phyloP scores from a whole-genome alignment of 2,113 vertebrate species.

The Istiophorus platypterus region DNA sequence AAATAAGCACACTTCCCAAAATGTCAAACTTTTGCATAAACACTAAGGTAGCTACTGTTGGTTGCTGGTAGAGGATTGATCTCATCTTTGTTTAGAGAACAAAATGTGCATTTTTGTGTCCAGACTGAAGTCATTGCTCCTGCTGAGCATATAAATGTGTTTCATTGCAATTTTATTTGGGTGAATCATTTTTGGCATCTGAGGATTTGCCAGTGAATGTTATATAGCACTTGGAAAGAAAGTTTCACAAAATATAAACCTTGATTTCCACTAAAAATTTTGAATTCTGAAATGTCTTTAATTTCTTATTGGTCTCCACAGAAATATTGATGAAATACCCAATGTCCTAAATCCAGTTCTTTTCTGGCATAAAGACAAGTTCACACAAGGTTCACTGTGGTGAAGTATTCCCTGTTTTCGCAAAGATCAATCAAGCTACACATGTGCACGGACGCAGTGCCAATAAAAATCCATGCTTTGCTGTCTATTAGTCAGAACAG shows the following conservation, averaged over 20 bases:
- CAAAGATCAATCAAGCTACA: constrained; percentile 63
- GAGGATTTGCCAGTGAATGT: constrained; percentile 56
- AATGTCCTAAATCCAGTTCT: constrained; percentile 41
- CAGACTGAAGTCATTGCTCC: constrained; percentile 38
- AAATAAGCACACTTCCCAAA: background rate
- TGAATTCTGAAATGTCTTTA: constrained; percentile 41
- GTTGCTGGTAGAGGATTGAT: constrained; percentile 4
- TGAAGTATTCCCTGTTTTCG: constrained; percentile 54
- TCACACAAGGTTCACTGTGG: constrained; percentile 65
- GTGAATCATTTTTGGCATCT: constrained; percentile 63
- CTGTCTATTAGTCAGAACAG: constrained; percentile 41
- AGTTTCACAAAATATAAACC: constrained; percentile 46
- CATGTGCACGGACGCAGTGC: constrained; percentile 42
- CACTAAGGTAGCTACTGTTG: background rate
- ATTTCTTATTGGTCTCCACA: constrained; percentile 48
- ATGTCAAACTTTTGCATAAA: background rate
- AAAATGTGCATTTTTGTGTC: constrained; percentile 33
- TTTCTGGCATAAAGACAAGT: constrained; percentile 40
- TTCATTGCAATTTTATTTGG: constrained; percentile 54
- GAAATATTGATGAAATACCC: constrained; percentile 56
- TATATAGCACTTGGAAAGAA: constrained; percentile 50
- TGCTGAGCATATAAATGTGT: constrained; percentile 25
- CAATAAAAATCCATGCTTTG: constrained; percentile 34
- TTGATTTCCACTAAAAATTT: constrained; percentile 54
- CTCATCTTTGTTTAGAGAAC: constrained; percentile 3